Evolutionary conservation across 2,113 vertebrate genomes (phyloP).

Genomic region (Phrynocephalus versicolor): DNA sequence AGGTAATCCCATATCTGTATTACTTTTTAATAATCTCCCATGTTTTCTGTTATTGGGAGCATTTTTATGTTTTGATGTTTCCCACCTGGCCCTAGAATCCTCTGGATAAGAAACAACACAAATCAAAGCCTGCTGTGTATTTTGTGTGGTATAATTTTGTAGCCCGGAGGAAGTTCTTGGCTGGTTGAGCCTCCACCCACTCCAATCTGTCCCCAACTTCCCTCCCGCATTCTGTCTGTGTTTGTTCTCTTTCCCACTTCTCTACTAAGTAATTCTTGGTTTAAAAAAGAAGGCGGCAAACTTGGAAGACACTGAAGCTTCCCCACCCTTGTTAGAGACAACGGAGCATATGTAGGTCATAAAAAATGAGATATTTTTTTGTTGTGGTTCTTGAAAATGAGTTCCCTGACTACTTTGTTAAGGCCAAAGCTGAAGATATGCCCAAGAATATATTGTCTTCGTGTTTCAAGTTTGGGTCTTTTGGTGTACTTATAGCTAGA

Average conservation of each 20-base stretch:
- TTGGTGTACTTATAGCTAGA: too few species aligned
- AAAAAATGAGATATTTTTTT: too few species aligned
- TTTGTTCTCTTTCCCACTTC: background rate
- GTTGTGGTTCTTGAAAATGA: background rate
- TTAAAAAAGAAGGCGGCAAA: background rate
- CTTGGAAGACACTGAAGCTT: background rate
- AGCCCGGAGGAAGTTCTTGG: background rate
- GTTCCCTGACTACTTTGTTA: background rate
- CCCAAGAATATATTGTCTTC: background rate
- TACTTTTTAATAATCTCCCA: background rate
- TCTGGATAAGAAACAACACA: background rate
- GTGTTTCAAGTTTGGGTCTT: background rate
- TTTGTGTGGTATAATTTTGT: background rate
- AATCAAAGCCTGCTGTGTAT: background rate
- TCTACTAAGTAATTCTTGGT: background rate
- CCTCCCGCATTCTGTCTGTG: background rate
- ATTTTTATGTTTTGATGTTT: background rate
- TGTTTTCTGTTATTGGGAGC: background rate
- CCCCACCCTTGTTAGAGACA: background rate
- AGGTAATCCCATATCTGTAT: background rate
- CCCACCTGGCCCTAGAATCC: background rate
- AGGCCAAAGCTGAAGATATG: background rate
- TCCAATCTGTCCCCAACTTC: background rate
- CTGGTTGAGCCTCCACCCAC: too few species aligned
- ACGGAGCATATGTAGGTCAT: too few species aligned